phyloP scores from a whole-genome alignment of 2,888 invertebrate species.

The Chironomus tentans region DNA sequence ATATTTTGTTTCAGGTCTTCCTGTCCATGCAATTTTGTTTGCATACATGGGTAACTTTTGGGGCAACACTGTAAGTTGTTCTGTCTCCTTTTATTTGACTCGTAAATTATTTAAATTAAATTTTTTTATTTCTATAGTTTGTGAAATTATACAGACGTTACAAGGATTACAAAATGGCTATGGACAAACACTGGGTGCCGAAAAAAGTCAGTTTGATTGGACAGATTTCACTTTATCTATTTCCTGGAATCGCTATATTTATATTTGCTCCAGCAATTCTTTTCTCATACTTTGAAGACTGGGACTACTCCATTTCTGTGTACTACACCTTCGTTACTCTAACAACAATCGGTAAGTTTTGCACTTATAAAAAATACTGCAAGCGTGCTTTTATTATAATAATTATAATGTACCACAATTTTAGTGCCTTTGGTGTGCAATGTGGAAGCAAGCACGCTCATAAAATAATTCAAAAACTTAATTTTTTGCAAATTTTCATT shows the following conservation, averaged over 20 bases:
- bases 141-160: slow-evolving; percentile 70
- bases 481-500: too few relatives aligned
- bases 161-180: slow-evolving; percentile 56
- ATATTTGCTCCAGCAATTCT: slow-evolving; percentile 77
- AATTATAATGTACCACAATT: not conserved
- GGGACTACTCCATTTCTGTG: slow-evolving; percentile 74
- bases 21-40: slow-evolving; percentile 50
- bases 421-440: too few relatives aligned
- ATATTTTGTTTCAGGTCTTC: slow-evolving; percentile 32
- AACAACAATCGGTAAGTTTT: slow-evolving; percentile 13
- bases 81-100: not conserved
- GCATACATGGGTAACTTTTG: slow-evolving; percentile 80
- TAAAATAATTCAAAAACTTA: not conserved
- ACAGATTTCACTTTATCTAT: slow-evolving; percentile 72
- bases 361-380: not conserved
- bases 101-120: not conserved
- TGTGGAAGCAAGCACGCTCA: not conserved
- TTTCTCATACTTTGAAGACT: slow-evolving; percentile 75
- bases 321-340: slow-evolving; percentile 74
- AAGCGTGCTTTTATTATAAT: too few relatives aligned
- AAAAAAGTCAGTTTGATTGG: slow-evolving; percentile 63
- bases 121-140: slow-evolving; percentile 46
- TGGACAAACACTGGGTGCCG: slow-evolving; percentile 54
- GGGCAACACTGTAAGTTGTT: slow-evolving; percentile 60
- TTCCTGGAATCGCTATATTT: slow-evolving; percentile 82